Evolutionary conservation across 2,888 invertebrate species (phyloP).

Genomic region (Eumerus sabulonum): DNA sequence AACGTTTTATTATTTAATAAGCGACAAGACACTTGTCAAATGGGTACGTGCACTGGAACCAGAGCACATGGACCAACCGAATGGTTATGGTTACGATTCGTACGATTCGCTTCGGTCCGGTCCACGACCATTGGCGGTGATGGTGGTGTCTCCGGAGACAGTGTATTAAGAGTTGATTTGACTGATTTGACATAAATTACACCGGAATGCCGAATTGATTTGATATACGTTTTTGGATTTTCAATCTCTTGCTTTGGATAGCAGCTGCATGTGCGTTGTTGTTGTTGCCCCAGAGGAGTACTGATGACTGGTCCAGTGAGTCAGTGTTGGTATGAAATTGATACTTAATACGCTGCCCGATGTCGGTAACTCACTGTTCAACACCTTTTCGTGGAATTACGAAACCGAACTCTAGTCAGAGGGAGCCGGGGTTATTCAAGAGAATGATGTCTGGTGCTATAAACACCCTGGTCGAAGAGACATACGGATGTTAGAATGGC

Average conservation of each 20-base stretch:
- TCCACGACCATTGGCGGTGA: too few relatives aligned
- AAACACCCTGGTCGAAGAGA: conserved; percentile 43
- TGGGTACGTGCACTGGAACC: too few relatives aligned
- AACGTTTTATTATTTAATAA: conserved; percentile 68
- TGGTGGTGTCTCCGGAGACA: too few relatives aligned
- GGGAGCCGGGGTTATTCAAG: conserved; percentile 51
- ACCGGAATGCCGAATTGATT: conserved; percentile 58
- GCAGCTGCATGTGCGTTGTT: not conserved
- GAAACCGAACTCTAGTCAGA: conserved; percentile 60
- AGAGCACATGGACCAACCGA: conserved; percentile 38
- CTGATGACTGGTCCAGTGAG: too few relatives aligned
- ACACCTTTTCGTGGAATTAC: conserved; percentile 68
- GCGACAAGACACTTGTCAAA: conserved; percentile 66
- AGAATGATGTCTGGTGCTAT: conserved; percentile 49
- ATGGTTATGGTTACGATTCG: conserved; percentile 49
- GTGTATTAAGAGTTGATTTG: conserved; percentile 57
- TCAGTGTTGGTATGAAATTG: conserved; percentile 41
- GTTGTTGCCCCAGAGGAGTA: too few relatives aligned
- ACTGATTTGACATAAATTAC: conserved; percentile 67
- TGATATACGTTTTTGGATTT: conserved; percentile 47
- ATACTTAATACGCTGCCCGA: conserved; percentile 58
- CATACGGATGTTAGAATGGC: conserved; percentile 43
- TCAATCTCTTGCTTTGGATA: conserved; percentile 24
- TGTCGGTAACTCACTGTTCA: conserved; percentile 67
- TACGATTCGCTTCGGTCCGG: conserved; percentile 38